These are phyloP conservation scores for Scaptomyza caliginosa DNA, from an alignment of 2,888 invertebrate species.

Conservation along the genomic window DNA sequence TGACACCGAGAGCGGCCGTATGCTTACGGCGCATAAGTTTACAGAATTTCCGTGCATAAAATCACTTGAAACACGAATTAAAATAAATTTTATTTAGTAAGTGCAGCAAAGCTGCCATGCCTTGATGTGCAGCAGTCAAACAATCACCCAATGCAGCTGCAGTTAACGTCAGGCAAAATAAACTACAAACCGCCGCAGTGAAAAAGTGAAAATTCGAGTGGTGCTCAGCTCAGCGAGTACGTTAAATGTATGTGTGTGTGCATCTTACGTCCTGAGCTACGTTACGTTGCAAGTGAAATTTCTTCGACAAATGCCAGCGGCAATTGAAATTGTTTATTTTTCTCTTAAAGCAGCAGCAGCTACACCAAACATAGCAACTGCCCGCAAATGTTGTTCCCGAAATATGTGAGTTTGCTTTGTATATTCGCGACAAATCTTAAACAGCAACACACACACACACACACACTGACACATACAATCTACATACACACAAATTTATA, in stretches of 20 bases:
- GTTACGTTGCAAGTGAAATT: conserved; percentile 73
- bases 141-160: conserved; percentile 17
- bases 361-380: conserved; percentile 55
- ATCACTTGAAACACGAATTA: conserved; percentile 33
- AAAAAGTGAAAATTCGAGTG: conserved; percentile 75
- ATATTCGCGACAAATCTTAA: conserved; percentile 17
- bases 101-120: conserved; percentile 30
- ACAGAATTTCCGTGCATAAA: conserved; percentile 40
- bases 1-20: conserved; percentile 51
- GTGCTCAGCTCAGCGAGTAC: conserved; percentile 48
- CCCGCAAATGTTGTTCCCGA: conserved; percentile 72
- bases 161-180: conserved; percentile 6
- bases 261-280: conserved; percentile 59
- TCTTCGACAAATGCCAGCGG: conserved; percentile 55
- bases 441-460: conserved; percentile 15
- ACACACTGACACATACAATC: not conserved
- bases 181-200: conserved; percentile 43
- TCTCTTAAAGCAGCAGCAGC: conserved; percentile 28
- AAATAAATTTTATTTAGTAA: conserved; percentile 31
- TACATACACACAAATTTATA: conserved; percentile 23
- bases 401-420: conserved; percentile 65
- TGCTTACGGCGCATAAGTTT: conserved; percentile 53
- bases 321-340: conserved; percentile 52
- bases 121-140: conserved; percentile 18
- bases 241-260: conserved; percentile 44